phyloP scores from a whole-genome alignment of 2,797 vertebrate genomes.

The Myioborus miniatus region DNA sequence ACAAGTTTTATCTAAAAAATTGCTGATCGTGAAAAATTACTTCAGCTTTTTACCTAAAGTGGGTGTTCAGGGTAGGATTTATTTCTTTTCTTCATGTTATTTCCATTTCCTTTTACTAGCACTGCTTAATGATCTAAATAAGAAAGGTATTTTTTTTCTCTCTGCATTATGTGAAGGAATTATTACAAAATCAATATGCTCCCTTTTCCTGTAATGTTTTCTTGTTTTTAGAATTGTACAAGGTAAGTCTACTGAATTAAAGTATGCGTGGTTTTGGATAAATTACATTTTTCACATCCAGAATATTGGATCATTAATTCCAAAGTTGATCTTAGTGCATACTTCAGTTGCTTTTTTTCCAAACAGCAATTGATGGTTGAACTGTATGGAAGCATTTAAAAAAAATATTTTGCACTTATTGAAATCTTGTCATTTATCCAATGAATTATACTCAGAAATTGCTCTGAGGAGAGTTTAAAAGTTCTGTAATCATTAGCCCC shows the following conservation, averaged over 20 bases:
- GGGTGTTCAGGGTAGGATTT: conserved; percentile 63
- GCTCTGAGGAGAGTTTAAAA: neutral
- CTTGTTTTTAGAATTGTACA: conserved; percentile 60
- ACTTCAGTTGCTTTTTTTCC: conserved; percentile 12
- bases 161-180: conserved; percentile 49
- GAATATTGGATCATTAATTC: conserved; percentile 22
- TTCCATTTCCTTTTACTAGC: conserved; percentile 73
- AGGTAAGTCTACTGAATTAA: conserved; percentile 14
- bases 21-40: conserved; percentile 53
- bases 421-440: neutral
- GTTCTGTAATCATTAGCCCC: neutral
- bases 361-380: neutral
- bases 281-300: conserved; percentile 39
- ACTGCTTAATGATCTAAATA: conserved; percentile 69
- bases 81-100: conserved; percentile 68
- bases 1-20: conserved; percentile 38
- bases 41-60: conserved; percentile 63
- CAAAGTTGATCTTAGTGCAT: neutral
- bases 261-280: conserved; percentile 33
- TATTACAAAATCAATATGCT: conserved; percentile 73
- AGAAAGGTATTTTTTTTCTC: conserved; percentile 10
- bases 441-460: neutral
- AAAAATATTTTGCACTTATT: neutral
- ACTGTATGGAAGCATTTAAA: neutral
- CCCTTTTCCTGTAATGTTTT: conserved; percentile 64